phyloP scores from a whole-genome alignment of 2,888 invertebrate species.

The Eupeodes luniger region DNA sequence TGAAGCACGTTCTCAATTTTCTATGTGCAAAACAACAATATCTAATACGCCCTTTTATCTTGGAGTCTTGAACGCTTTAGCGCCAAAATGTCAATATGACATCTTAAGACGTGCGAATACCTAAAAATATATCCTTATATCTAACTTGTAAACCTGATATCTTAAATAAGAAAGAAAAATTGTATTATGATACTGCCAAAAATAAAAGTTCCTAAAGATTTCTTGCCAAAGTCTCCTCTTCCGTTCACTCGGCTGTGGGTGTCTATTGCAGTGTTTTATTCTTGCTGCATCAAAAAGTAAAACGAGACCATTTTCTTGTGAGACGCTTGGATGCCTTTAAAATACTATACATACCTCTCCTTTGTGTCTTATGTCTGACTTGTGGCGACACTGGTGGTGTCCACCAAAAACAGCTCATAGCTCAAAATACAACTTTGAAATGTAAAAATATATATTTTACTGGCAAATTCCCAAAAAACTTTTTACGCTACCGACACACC shows the following conservation, averaged over 20 bases:
- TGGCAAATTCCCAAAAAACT: constrained; percentile 71
- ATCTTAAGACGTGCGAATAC: no score
- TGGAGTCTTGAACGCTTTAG: no score
- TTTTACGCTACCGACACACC: constrained; percentile 33
- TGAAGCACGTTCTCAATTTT: no score
- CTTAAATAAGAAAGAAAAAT: constrained; percentile 20
- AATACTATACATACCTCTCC: not conserved
- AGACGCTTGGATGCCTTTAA: constrained; percentile 35
- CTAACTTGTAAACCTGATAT: not conserved
- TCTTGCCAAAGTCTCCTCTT: constrained; percentile 57
- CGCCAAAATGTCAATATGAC: no score
- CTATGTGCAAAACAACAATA: no score
- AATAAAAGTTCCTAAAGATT: constrained; percentile 18
- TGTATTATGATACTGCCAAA: not conserved
- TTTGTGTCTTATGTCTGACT: constrained; percentile 21
- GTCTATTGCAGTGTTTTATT: not conserved
- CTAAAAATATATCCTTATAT: not conserved
- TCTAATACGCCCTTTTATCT: no score
- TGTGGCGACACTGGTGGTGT: constrained; percentile 3
- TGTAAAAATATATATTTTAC: constrained; percentile 67
- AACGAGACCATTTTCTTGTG: constrained; percentile 12
- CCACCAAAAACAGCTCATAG: constrained; percentile 3
- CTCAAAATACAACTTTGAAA: constrained; percentile 38
- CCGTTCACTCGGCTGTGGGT: no score
- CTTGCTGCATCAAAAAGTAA: not conserved